Conservation (phyloP, 1,140 invertebrate genomes). For the Cotesia typhae region DNA sequence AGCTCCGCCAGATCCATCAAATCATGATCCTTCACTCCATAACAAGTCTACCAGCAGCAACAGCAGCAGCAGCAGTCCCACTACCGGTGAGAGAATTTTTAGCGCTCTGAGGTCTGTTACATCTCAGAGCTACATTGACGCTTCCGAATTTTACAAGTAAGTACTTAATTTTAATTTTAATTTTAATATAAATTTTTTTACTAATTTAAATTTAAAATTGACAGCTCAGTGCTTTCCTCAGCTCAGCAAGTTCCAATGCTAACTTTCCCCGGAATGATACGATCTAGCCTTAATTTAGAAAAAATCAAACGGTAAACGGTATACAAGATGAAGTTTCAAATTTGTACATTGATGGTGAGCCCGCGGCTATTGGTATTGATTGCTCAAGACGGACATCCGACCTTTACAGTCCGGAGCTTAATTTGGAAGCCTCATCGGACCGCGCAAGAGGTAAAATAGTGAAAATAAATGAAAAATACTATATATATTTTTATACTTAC, state of each 20-base stretch:
- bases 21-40: slow-evolving; percentile 35
- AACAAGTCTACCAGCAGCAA: slow-evolving; percentile 6
- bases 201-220: slow-evolving; percentile 2
- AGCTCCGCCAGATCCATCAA: slow-evolving; percentile 54
- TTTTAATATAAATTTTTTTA: not conserved
- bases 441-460: slow-evolving; percentile 56
- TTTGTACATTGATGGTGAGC: slow-evolving; percentile 49
- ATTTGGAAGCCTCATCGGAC: slow-evolving; percentile 62
- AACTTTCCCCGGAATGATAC: slow-evolving; percentile 43
- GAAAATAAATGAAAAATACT: no score
- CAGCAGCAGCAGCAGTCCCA: slow-evolving; percentile 47
- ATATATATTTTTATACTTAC: no score
- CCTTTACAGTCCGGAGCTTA: slow-evolving; percentile 61
- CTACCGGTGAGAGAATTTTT: slow-evolving; percentile 62
- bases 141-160: slow-evolving; percentile 63
- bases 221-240: slow-evolving; percentile 56
- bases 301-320: slow-evolving; percentile 39
- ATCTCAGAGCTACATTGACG: slow-evolving; percentile 61
- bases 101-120: slow-evolving; percentile 58
- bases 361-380: slow-evolving; percentile 47
- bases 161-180: slow-evolving; percentile 21
- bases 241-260: slow-evolving; percentile 55
- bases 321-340: slow-evolving; percentile 47
- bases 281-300: slow-evolving; percentile 36
- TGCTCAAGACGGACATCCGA: slow-evolving; percentile 51